Evolutionary conservation across 2,888 invertebrate species (phyloP).

Genomic region (Dioctria linearis): DNA sequence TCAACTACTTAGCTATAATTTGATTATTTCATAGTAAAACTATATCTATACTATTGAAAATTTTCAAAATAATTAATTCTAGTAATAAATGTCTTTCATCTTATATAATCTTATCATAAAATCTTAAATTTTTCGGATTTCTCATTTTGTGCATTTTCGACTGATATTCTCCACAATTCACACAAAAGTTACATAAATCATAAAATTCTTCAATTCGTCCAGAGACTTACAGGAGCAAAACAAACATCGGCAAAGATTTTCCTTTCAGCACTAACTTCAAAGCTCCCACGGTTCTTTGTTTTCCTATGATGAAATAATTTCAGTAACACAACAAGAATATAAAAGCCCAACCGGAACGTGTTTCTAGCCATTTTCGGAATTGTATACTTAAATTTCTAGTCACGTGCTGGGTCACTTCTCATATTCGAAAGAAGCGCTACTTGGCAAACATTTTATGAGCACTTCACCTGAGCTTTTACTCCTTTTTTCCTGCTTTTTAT

Average conservation of each 20-base stretch:
- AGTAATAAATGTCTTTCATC: too few relatives aligned
- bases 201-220: neutral
- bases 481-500: slow-evolving; percentile 21
- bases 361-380: neutral
- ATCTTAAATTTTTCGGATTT: too few relatives aligned
- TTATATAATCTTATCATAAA: too few relatives aligned
- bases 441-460: slow-evolving; percentile 39
- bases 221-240: neutral
- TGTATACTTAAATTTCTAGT: slow-evolving; percentile 12
- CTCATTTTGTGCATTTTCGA: too few relatives aligned
- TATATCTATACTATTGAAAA: too few relatives aligned
- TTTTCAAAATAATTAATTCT: too few relatives aligned
- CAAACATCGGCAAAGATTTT: neutral
- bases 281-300: neutral
- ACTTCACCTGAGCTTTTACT: slow-evolving; percentile 31
- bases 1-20: too few relatives aligned
- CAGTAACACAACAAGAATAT: slow-evolving; percentile 34
- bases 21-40: too few relatives aligned
- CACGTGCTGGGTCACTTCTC: slow-evolving; percentile 37
- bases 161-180: too few relatives aligned
- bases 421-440: slow-evolving; percentile 14
- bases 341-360: neutral
- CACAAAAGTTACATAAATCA: too few relatives aligned
- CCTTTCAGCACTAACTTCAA: neutral
- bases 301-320: slow-evolving; percentile 25